A percentile compares a stretch with the other conserved stretches of the same genome.
These are phyloP conservation scores for Telmatochromis brachygnathus DNA, from an alignment of 2,113 vertebrate species.

Conservation along the genomic window DNA sequence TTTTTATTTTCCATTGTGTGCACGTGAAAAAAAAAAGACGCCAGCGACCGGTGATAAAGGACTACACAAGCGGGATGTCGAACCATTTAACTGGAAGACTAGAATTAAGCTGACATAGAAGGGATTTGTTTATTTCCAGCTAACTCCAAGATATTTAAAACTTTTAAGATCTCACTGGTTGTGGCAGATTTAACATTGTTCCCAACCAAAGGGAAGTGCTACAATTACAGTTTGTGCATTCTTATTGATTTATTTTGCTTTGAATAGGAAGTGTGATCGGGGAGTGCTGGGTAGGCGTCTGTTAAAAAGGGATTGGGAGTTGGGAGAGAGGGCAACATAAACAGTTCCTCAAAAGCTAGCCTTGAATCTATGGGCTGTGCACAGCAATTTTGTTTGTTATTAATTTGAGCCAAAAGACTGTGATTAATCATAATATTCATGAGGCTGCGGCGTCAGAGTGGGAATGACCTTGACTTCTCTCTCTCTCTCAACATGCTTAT, in stretches of 20 bases:
- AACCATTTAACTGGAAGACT: neutral
- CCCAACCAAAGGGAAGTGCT: neutral
- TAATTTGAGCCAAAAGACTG: constrained; percentile 58
- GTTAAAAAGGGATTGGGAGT: neutral
- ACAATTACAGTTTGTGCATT: neutral
- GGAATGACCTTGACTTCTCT: constrained; percentile 70
- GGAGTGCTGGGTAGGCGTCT: neutral
- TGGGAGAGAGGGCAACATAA: neutral
- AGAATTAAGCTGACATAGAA: neutral
- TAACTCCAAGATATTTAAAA: neutral
- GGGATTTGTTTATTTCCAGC: neutral
- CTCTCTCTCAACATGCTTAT: constrained; percentile 47
- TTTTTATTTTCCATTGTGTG: neutral
- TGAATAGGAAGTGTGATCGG: neutral
- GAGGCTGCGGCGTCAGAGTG: constrained; percentile 46
- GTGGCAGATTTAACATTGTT: neutral
- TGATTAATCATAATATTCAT: constrained; percentile 74
- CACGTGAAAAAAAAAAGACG: neutral
- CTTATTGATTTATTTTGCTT: neutral
- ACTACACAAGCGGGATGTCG: neutral
- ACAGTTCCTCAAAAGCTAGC: constrained; percentile 19
- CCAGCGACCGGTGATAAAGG: neutral
- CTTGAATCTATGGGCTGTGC: constrained; percentile 28
- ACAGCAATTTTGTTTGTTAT: constrained; percentile 52
- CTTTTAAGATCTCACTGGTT: neutral